Percentiles rank a stretch among this genome's conserved stretches.
These are phyloP conservation scores for Drosophila vallismaia DNA, from an alignment of 2,888 invertebrate species.

Conservation along the genomic window DNA sequence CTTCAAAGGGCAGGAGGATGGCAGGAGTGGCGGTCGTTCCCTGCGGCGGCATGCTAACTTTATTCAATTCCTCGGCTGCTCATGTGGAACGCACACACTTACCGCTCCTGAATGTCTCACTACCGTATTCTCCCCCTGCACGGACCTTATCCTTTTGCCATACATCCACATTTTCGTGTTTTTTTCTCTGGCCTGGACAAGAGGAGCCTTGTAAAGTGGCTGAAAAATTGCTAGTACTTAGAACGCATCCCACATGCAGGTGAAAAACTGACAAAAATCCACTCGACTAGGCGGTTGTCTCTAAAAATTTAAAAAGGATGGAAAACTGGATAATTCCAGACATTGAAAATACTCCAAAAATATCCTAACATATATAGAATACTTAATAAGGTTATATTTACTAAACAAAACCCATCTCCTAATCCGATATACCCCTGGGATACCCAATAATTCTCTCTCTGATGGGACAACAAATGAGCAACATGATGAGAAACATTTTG, in stretches of 20 bases:
- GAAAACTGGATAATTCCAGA: too few relatives aligned
- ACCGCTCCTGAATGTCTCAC: slow-evolving; percentile 7
- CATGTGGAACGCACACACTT: slow-evolving; percentile 27
- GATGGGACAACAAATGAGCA: slow-evolving; percentile 46
- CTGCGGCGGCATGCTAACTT: slow-evolving; percentile 51
- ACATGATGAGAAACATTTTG: slow-evolving; percentile 43
- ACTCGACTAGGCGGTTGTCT: slow-evolving; percentile 11
- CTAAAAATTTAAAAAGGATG: slow-evolving; percentile 9
- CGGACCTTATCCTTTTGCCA: slow-evolving; percentile 17
- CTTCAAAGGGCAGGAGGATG: neutral
- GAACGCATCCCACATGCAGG: slow-evolving; percentile 45
- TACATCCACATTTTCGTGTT: neutral
- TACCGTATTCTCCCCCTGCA: neutral
- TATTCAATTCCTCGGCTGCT: slow-evolving; percentile 60
- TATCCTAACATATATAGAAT: too few relatives aligned
- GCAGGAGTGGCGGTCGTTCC: neutral
- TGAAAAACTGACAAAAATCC: slow-evolving; percentile 2
- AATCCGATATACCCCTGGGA: slow-evolving; percentile 16
- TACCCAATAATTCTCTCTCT: slow-evolving; percentile 23
- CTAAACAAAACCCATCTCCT: too few relatives aligned
- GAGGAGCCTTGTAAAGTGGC: slow-evolving; percentile 69
- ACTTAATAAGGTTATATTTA: neutral
- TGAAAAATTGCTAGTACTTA: slow-evolving; percentile 75
- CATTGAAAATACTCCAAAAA: too few relatives aligned
- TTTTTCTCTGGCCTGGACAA: slow-evolving; percentile 32